phyloP scores from a whole-genome alignment of 2,888 invertebrate genomes.

The Andrena camellia region DNA sequence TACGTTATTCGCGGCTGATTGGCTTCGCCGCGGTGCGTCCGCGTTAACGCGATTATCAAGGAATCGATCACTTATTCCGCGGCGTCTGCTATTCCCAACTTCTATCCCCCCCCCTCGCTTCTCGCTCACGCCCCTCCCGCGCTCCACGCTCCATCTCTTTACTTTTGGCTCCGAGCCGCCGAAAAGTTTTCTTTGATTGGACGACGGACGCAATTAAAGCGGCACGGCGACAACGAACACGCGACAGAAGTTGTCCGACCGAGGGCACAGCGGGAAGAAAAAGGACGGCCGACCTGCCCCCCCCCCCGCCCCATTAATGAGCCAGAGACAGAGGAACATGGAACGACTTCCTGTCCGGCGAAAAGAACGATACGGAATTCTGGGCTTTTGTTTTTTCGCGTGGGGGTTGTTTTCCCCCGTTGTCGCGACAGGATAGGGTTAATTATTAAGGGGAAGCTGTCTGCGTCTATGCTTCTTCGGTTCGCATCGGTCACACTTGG shows the following conservation, averaged over 20 bases:
- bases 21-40: conserved; percentile 59
- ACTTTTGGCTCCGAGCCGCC: conserved; percentile 33
- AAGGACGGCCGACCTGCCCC: background rate
- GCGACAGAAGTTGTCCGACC: conserved; percentile 45
- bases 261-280: conserved; percentile 1
- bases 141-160: conserved; percentile 3
- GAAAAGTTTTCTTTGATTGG: conserved; percentile 72
- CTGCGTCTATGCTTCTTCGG: background rate
- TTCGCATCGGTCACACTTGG: background rate
- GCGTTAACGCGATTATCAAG: conserved; percentile 76
- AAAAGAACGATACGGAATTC: conserved; percentile 28
- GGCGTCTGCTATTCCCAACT: conserved; percentile 54
- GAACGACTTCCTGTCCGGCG: conserved; percentile 22
- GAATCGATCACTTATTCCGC: conserved; percentile 74
- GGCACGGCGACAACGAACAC: conserved; percentile 58
- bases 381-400: background rate
- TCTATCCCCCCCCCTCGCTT: conserved; percentile 13
- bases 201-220: conserved; percentile 71
- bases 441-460: conserved; percentile 24
- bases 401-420: conserved; percentile 8
- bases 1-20: conserved; percentile 75
- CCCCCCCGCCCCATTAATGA: conserved; percentile 52
- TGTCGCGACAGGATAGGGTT: conserved; percentile 2
- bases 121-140: background rate
- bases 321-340: conserved; percentile 35